Percentiles rank a stretch among this genome's conserved stretches.
Evolutionary conservation across 1,140 invertebrate species (phyloP).

Genomic region (Drosophila triauraria): DNA sequence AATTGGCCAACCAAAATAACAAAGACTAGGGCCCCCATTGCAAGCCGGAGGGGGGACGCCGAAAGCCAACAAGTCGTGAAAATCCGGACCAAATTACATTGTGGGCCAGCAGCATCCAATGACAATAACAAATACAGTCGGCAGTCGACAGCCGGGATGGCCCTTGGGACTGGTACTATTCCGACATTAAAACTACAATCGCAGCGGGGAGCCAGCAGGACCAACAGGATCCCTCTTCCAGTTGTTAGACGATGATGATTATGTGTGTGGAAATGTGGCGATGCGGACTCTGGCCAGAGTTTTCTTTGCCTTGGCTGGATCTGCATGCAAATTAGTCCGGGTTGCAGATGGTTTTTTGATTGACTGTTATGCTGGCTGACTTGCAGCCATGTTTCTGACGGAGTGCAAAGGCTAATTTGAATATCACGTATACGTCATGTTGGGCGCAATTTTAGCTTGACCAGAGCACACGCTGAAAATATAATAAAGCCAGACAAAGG

Average conservation of each 20-base stretch:
- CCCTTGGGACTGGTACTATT: slow-evolving; percentile 49
- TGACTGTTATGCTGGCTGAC: slow-evolving; percentile 57
- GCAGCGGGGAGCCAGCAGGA: slow-evolving; percentile 5
- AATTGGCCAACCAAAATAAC: slow-evolving; percentile 40
- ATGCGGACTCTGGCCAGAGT: slow-evolving; percentile 21
- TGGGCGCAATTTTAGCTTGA: slow-evolving; percentile 25
- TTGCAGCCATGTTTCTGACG: slow-evolving; percentile 21
- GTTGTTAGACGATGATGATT: slow-evolving; percentile 22
- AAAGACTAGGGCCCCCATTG: slow-evolving; percentile 16
- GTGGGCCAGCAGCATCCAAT: slow-evolving; percentile 34
- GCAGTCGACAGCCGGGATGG: neutral
- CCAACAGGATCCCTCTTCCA: slow-evolving; percentile 3
- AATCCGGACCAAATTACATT: slow-evolving; percentile 51
- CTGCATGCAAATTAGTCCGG: slow-evolving; percentile 71
- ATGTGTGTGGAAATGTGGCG: slow-evolving; percentile 6
- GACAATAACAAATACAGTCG: slow-evolving; percentile 38
- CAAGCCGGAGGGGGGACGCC: neutral
- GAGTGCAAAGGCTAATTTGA: slow-evolving; percentile 18
- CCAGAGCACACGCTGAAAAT: neutral
- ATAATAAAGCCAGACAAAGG: slow-evolving; percentile 20
- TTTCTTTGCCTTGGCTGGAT: slow-evolving; percentile 37
- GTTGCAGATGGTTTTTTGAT: slow-evolving; percentile 76
- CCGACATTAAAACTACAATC: slow-evolving; percentile 66
- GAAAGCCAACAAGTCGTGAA: slow-evolving; percentile 47
- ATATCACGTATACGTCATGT: slow-evolving; percentile 54